Conservation (phyloP, 2,888 invertebrate genomes). For the Cerastis rubricosa region DNA sequence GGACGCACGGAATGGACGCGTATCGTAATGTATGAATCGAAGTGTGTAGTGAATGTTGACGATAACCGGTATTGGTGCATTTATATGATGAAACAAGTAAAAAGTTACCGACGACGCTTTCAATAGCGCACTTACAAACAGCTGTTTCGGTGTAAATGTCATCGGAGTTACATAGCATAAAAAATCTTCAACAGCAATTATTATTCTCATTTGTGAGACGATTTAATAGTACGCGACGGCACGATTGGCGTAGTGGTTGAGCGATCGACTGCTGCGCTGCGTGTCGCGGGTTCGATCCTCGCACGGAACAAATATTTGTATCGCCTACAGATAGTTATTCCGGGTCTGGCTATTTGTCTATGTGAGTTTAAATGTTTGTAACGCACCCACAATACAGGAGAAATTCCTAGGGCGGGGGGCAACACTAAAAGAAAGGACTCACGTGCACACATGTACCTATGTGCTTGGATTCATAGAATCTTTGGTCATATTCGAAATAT, state of each 20-base stretch:
- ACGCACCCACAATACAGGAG: too few relatives aligned
- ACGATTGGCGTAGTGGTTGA: too few relatives aligned
- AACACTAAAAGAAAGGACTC: too few relatives aligned
- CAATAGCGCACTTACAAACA: not conserved
- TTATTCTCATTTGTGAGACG: not conserved
- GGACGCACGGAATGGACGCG: conserved; percentile 67
- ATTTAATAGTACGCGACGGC: not conserved
- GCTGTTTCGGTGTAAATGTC: not conserved
- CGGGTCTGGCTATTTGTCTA: too few relatives aligned
- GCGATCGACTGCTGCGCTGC: too few relatives aligned
- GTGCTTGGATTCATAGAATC: not conserved
- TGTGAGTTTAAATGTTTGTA: too few relatives aligned
- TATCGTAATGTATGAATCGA: conserved; percentile 55
- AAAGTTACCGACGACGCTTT: not conserved
- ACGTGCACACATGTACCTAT: not conserved
- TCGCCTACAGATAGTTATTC: too few relatives aligned
- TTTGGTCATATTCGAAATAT: not conserved
- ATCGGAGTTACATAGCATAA: not conserved
- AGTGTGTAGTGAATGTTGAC: conserved; percentile 39
- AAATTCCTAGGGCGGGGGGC: too few relatives aligned
- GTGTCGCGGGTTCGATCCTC: too few relatives aligned
- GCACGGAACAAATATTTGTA: too few relatives aligned
- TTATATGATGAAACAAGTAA: conserved; percentile 16
- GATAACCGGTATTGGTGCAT: conserved; percentile 50
- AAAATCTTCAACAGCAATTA: not conserved